Evolutionary conservation across 2,113 vertebrate species (phyloP).

Genomic region (Lepidothrix coronata): DNA sequence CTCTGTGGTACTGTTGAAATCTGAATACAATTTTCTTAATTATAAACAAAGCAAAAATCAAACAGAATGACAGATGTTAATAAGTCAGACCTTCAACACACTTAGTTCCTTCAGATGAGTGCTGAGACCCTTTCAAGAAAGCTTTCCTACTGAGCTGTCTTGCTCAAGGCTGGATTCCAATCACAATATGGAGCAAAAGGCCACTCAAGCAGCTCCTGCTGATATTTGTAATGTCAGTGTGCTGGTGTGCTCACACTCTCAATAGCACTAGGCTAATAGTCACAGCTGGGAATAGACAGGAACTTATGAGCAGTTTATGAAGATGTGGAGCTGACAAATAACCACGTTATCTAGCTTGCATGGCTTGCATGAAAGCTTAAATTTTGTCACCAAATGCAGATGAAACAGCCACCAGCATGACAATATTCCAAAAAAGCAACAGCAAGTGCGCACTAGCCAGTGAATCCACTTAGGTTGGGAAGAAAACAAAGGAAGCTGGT

Average conservation of each 20-base stretch:
- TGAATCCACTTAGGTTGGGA: not conserved
- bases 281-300: not conserved
- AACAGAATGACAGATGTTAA: not conserved
- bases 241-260: not conserved
- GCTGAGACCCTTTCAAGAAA: not conserved
- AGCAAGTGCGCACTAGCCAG: rapidly evolving
- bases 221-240: not conserved
- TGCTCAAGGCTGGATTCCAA: not conserved
- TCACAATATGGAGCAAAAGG: not conserved
- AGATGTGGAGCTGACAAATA: not conserved
- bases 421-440: not conserved
- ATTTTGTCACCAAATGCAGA: not conserved
- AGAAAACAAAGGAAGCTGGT: not conserved
- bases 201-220: not conserved
- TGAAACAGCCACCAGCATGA: not conserved
- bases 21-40: not conserved
- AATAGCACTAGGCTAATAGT: not conserved
- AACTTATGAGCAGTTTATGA: not conserved
- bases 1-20: not conserved
- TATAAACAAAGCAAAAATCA: not conserved
- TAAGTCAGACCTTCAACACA: not conserved
- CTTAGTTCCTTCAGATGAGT: not conserved
- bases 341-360: rapidly evolving
- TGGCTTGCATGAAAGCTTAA: not conserved
- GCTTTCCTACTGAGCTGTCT: not conserved